Conservation (phyloP, 2,888 invertebrate species). For the Acronicta aceris region DNA sequence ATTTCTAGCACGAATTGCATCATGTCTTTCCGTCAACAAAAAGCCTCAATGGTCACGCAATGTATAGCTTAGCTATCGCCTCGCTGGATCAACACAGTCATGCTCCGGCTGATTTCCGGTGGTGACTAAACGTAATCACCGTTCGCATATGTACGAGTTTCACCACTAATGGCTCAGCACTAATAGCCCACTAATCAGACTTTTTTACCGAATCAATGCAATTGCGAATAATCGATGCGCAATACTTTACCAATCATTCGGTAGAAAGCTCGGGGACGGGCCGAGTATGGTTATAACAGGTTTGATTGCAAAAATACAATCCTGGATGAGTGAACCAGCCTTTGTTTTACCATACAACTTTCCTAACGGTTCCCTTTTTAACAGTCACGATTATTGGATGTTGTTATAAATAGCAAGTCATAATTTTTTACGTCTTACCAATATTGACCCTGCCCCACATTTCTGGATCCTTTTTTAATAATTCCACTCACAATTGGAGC, state of each 20-base stretch:
- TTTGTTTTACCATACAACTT: no score
- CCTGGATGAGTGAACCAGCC: slow-evolving; percentile 4
- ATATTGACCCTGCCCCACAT: no score
- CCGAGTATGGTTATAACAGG: slow-evolving; percentile 12
- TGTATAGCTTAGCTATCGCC: slow-evolving; percentile 30
- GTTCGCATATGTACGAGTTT: slow-evolving; percentile 48
- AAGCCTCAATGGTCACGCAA: slow-evolving; percentile 4
- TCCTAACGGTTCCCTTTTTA: no score
- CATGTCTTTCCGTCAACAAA: slow-evolving; percentile 1
- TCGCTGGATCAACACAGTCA: slow-evolving; percentile 16
- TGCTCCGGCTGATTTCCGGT: slow-evolving; percentile 34
- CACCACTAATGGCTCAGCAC: slow-evolving; percentile 40
- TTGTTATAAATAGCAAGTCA: no score
- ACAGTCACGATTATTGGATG: no score
- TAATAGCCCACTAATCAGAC: slow-evolving; percentile 51
- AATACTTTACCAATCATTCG: slow-evolving; percentile 42
- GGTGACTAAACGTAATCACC: slow-evolving; percentile 46
- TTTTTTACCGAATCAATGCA: slow-evolving; percentile 50
- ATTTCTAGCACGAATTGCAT: slow-evolving; percentile 15
- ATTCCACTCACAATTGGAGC: no score
- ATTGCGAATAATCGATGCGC: slow-evolving; percentile 54
- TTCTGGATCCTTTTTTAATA: no score
- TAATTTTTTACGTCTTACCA: no score
- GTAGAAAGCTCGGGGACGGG: slow-evolving; percentile 47
- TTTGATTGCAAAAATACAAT: slow-evolving; percentile 6